Evolutionary conservation across 2,113 vertebrate genomes (phyloP).

Genomic region (Xiphophorus hellerii): DNA sequence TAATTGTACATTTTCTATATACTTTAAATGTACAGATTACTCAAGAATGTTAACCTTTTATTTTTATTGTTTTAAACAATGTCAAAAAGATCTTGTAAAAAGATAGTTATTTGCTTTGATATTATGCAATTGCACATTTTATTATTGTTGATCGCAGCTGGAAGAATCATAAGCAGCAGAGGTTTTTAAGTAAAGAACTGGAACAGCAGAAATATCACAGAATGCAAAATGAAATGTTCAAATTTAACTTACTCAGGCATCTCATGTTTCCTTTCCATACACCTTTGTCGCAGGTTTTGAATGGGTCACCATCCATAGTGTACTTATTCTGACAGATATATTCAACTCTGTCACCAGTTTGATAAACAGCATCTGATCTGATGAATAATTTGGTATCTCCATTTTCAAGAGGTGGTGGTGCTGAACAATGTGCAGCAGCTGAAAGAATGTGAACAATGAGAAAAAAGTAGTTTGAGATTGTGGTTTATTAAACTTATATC

Average conservation of each 20-base stretch:
- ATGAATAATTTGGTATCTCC: neutral
- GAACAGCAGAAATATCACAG: neutral
- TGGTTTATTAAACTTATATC: too few relatives aligned
- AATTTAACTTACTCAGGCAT: constrained; percentile 60
- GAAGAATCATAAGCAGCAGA: neutral
- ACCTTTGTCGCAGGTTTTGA: constrained; percentile 45
- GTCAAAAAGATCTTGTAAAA: too few relatives aligned
- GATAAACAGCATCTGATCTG: accelerated
- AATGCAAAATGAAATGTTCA: neutral
- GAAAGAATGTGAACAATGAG: neutral
- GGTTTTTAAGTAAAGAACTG: neutral
- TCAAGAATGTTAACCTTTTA: too few relatives aligned
- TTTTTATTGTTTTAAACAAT: too few relatives aligned
- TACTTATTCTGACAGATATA: constrained; percentile 23
- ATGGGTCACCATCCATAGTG: neutral
- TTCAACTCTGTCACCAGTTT: neutral
- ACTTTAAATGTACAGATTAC: too few relatives aligned
- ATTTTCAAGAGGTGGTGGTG: neutral
- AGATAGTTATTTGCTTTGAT: neutral
- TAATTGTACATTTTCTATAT: too few relatives aligned
- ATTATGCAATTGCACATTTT: neutral
- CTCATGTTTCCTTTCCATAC: constrained; percentile 47
- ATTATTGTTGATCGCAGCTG: neutral
- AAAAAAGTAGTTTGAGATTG: neutral
- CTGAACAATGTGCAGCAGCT: neutral